Percentiles rank a stretch among this genome's conserved stretches.
Evolutionary conservation across 2,797 vertebrate species (phyloP).

Genomic region (Pseudochirops corinnae): DNA sequence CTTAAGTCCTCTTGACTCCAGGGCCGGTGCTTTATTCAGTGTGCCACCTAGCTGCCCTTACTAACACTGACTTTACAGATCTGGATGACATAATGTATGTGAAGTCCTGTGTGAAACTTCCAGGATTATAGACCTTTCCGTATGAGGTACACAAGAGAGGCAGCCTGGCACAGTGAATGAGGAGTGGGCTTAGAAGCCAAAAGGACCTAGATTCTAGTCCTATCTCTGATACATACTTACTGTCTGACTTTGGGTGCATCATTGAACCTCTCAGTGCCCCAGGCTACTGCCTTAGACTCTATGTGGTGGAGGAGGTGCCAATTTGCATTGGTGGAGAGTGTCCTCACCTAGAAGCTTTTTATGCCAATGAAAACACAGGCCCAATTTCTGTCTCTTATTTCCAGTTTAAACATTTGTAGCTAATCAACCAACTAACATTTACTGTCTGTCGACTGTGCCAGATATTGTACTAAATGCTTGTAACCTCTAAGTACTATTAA

Average conservation of each 20-base stretch:
- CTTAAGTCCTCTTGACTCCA: too few species aligned
- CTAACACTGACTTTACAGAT: background rate
- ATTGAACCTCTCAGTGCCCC: background rate
- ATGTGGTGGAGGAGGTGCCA: background rate
- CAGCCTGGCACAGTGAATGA: background rate
- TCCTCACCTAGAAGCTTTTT: background rate
- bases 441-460: background rate
- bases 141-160: background rate
- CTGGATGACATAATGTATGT: background rate
- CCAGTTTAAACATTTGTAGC: background rate
- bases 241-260: background rate
- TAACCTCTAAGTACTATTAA: background rate
- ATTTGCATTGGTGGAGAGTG: background rate
- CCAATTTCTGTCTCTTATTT: background rate
- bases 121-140: background rate
- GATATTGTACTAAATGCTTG: background rate
- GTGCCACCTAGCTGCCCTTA: too few species aligned
- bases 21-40: too few species aligned
- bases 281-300: background rate
- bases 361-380: background rate
- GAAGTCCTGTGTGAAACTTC: background rate
- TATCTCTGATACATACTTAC: background rate
- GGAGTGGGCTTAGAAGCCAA: background rate
- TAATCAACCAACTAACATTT: constrained; percentile 24
- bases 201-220: background rate